These are phyloP conservation scores for Pseudochirops corinnae DNA, from an alignment of 2,797 vertebrate species.

Conservation along the genomic window DNA sequence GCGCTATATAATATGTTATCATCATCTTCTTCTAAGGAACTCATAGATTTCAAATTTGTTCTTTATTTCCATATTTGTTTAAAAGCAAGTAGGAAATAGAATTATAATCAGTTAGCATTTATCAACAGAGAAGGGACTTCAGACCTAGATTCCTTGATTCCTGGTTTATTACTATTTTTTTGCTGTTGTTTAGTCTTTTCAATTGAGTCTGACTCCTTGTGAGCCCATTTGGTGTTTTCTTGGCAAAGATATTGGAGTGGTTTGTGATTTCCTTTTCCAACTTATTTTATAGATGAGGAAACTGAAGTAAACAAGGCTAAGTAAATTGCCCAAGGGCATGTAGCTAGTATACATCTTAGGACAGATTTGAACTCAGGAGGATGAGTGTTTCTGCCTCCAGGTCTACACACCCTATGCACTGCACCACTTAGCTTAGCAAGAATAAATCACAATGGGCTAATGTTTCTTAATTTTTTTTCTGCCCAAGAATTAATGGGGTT, in stretches of 20 bases:
- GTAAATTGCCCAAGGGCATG: not conserved
- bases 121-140: not conserved
- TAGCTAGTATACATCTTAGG: not conserved
- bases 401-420: not conserved
- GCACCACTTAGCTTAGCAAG: not conserved
- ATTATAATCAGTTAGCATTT: slow-evolving; percentile 11
- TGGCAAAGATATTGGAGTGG: not conserved
- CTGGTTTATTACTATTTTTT: not conserved
- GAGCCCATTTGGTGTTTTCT: not conserved
- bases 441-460: not conserved
- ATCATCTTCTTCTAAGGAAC: not conserved
- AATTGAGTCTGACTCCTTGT: accelerated
- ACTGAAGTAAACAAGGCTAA: not conserved
- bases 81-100: not conserved
- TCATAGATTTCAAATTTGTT: not conserved
- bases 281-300: not conserved
- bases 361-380: not conserved
- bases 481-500: not conserved
- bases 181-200: not conserved
- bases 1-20: too few species aligned
- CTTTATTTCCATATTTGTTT: not conserved
- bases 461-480: not conserved
- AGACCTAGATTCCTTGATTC: not conserved
- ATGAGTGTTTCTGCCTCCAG: not conserved
- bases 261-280: not conserved